phyloP scores from a whole-genome alignment of 2,113 vertebrate species.

The Hippopotamus amphibius region DNA sequence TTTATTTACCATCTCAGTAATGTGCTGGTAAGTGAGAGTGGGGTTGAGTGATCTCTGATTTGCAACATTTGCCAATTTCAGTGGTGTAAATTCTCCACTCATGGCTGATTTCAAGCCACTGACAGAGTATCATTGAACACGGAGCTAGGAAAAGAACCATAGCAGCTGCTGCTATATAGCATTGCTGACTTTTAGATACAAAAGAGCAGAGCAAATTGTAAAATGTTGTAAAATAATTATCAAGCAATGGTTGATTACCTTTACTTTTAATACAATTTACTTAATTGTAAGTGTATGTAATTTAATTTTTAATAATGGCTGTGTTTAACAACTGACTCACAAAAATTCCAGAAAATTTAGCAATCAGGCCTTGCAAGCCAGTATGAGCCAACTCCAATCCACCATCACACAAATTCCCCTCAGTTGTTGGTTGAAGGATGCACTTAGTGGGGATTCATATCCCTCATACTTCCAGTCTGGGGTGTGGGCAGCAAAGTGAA shows the following conservation, averaged over 20 bases:
- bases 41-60: not conserved
- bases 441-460: not conserved
- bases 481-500: not conserved
- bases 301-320: slow-evolving; percentile 52
- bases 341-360: slow-evolving; percentile 54
- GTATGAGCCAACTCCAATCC: not conserved
- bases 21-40: not conserved
- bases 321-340: slow-evolving; percentile 16
- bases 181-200: not conserved
- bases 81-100: not conserved
- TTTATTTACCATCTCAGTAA: not conserved
- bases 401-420: not conserved
- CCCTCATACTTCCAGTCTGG: not conserved
- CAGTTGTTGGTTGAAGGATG: not conserved
- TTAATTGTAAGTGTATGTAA: slow-evolving; percentile 26
- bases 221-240: slow-evolving; percentile 48
- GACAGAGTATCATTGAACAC: no score
- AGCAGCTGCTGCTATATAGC: not conserved
- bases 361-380: not conserved
- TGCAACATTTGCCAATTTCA: not conserved
- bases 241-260: slow-evolving; percentile 3
- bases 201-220: not conserved
- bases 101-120: not conserved
- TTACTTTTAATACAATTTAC: slow-evolving; percentile 60
- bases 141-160: not conserved